Evolutionary conservation across 2,797 vertebrate species (phyloP).

Genomic region (Oreochromis grahami): DNA sequence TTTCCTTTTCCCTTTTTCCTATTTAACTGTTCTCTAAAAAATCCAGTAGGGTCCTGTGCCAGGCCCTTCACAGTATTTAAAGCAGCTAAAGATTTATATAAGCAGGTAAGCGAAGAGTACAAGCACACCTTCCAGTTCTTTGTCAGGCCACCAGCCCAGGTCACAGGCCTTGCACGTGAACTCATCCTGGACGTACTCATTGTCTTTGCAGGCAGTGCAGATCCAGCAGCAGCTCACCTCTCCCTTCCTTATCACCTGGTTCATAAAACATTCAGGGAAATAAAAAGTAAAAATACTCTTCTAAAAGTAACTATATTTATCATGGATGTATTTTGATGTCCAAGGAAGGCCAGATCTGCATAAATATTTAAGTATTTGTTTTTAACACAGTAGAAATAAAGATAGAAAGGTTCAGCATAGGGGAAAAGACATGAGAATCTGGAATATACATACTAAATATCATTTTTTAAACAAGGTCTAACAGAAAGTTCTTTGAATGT

Average conservation of each 20-base stretch:
- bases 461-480: neutral
- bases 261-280: neutral
- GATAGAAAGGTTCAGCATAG: neutral
- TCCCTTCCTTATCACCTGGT: constrained; percentile 95
- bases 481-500: neutral
- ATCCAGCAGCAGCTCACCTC: constrained; percentile 99
- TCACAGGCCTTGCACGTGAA: constrained; percentile 98
- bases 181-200: constrained; percentile 94
- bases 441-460: neutral
- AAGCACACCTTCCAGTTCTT: constrained; percentile 84
- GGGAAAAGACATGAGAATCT: neutral
- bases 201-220: constrained; percentile 96
- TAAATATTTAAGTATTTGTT: neutral
- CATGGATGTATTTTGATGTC: neutral
- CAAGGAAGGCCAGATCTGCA: neutral
- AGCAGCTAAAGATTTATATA: neutral
- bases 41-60: neutral
- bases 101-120: neutral
- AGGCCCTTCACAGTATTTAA: neutral
- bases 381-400: neutral
- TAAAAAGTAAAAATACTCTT: neutral
- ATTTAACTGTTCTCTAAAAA: neutral
- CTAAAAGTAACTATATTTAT: neutral
- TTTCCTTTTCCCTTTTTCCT: neutral
- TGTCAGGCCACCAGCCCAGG: constrained; percentile 94